phyloP scores from a whole-genome alignment of 2,113 vertebrate genomes.

The Rhea pennata region DNA sequence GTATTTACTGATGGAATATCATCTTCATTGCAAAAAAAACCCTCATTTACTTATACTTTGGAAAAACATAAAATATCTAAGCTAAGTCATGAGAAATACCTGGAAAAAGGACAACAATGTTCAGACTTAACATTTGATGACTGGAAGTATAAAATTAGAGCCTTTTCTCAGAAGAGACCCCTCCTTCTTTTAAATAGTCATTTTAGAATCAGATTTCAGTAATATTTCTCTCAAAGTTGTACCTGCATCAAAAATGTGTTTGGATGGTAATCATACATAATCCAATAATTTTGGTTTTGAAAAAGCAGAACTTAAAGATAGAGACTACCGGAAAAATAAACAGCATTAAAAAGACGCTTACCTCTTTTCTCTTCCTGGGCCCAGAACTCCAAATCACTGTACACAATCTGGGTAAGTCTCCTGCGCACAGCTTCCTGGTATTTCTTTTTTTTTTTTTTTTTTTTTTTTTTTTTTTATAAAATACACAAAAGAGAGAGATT shows the following conservation, averaged over 20 bases:
- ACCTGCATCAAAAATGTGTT: not conserved
- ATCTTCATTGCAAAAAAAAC: not conserved
- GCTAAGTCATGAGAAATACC: not conserved
- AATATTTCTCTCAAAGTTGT: not conserved
- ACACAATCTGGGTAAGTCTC: slow-evolving; percentile 83
- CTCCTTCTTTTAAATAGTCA: not conserved
- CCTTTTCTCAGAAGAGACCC: not conserved
- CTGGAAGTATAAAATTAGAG: not conserved
- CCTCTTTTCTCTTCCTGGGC: slow-evolving; percentile 69
- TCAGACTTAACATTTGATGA: not conserved
- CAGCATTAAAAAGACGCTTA: slow-evolving; percentile 47
- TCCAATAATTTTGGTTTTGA: not conserved
- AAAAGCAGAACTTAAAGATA: not conserved
- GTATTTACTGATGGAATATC: not conserved
- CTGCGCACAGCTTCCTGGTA: slow-evolving; percentile 88
- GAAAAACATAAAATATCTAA: not conserved
- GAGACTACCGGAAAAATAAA: not conserved
- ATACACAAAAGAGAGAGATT: not conserved
- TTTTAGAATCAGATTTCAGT: not conserved
- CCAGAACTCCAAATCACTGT: slow-evolving; percentile 82
- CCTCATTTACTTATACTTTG: not conserved
- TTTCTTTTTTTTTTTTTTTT: slow-evolving; percentile 69
- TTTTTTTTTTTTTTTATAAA: not conserved
- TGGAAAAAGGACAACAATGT: not conserved
- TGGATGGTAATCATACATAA: not conserved